Evolutionary conservation across 2,797 vertebrate genomes (phyloP).

Genomic region (Acanthurus lineatus): DNA sequence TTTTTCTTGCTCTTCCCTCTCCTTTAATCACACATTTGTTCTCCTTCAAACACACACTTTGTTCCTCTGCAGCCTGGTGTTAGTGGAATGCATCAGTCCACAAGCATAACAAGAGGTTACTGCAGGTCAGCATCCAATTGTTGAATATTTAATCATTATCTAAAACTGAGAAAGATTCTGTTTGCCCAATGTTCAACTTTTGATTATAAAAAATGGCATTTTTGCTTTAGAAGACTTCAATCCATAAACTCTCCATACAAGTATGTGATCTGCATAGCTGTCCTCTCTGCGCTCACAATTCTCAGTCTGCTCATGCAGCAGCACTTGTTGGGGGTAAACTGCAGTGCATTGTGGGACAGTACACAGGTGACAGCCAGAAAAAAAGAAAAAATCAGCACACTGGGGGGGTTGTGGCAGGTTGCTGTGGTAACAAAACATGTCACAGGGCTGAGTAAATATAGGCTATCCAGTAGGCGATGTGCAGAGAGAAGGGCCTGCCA

Average conservation of each 20-base stretch:
- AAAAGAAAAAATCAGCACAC: slow-evolving; percentile 51
- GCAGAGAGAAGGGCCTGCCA: slow-evolving; percentile 47
- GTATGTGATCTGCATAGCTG: slow-evolving; percentile 20
- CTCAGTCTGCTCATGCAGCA: slow-evolving; percentile 11
- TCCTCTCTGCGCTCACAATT: background rate
- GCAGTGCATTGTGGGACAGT: slow-evolving; percentile 74
- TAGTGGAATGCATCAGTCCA: slow-evolving; percentile 52
- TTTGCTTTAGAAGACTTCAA: background rate
- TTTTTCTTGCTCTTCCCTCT: slow-evolving; percentile 4
- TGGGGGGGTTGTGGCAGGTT: slow-evolving; percentile 69
- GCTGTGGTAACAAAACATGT: slow-evolving; percentile 82
- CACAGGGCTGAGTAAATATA: slow-evolving; percentile 78
- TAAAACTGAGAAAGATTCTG: slow-evolving; percentile 9
- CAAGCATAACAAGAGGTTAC: slow-evolving; percentile 67
- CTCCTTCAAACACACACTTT: slow-evolving; percentile 52
- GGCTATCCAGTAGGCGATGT: slow-evolving; percentile 70
- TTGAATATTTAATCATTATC: slow-evolving; percentile 23
- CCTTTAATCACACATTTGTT: slow-evolving; percentile 58
- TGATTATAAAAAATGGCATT: background rate
- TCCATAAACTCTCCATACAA: background rate
- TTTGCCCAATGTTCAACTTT: background rate
- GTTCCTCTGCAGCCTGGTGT: slow-evolving; percentile 63
- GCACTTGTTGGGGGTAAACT: slow-evolving; percentile 13
- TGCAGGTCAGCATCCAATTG: slow-evolving; percentile 55
- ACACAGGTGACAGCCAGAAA: slow-evolving; percentile 72